Evolutionary conservation across 30 jellyfish, hydroid and myxozoan species (phyloP).

Genomic region (Mastigias papua): DNA sequence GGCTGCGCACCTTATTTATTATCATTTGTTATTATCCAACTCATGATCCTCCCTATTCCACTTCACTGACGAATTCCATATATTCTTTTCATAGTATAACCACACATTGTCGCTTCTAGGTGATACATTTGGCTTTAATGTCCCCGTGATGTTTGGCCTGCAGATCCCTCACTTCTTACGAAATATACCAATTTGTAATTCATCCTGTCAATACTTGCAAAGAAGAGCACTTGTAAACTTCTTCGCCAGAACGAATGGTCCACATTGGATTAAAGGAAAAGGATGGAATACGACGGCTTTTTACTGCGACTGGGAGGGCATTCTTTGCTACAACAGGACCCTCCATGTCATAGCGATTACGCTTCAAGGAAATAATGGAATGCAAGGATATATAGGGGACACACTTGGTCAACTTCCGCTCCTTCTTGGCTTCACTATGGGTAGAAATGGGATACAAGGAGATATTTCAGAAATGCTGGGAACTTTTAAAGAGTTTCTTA

Average conservation of each 20-base stretch:
- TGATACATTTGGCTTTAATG: slow-evolving; percentile 61
- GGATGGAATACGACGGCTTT: slow-evolving; percentile 26
- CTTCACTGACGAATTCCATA: too few species aligned
- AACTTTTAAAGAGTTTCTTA: slow-evolving; percentile 17
- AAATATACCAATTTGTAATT: slow-evolving; percentile 22
- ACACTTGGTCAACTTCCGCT: slow-evolving; percentile 46
- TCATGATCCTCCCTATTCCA: neutral
- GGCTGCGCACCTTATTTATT: too few species aligned
- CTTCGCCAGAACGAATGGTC: slow-evolving; percentile 39
- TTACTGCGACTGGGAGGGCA: slow-evolving; percentile 81
- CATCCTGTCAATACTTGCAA: slow-evolving; percentile 26
- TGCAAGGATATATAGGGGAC: slow-evolving; percentile 56
- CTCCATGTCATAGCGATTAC: slow-evolving; percentile 56
- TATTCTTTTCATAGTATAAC: too few species aligned
- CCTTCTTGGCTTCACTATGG: slow-evolving; percentile 54
- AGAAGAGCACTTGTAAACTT: slow-evolving; percentile 14
- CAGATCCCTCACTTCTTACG: slow-evolving; percentile 49
- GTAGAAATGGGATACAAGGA: slow-evolving; percentile 50
- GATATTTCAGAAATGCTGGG: slow-evolving; percentile 16
- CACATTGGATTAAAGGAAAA: slow-evolving; percentile 42
- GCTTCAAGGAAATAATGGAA: slow-evolving; percentile 63
- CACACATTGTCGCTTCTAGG: too few species aligned
- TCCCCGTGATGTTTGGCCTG: slow-evolving; percentile 78
- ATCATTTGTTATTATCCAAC: too few species aligned
- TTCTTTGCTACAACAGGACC: slow-evolving; percentile 54